phyloP scores from a whole-genome alignment of 2,888 invertebrate genomes.

The Netelia inedita region DNA sequence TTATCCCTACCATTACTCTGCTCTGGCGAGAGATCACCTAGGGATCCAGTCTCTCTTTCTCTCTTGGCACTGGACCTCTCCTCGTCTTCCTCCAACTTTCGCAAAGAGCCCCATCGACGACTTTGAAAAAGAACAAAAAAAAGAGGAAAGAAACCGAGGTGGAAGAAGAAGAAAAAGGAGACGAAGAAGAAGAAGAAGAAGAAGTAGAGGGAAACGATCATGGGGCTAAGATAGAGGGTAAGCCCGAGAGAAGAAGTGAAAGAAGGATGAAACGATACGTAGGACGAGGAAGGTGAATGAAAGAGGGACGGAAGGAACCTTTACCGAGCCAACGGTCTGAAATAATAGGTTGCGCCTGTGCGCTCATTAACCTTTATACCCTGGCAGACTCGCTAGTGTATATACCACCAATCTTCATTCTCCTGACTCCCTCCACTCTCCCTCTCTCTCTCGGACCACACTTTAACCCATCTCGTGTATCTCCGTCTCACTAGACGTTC shows the following conservation, averaged over 20 bases:
- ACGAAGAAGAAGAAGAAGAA: conserved; percentile 61
- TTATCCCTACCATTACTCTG: conserved; percentile 59
- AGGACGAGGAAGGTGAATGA: conserved; percentile 45
- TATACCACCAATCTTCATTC: conserved; percentile 82
- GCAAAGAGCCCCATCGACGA: neutral
- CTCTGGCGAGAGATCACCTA: conserved; percentile 17
- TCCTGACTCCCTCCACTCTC: conserved; percentile 73
- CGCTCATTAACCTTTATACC: conserved; percentile 85
- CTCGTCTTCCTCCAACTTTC: conserved; percentile 40
- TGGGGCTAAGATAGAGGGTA: conserved; percentile 66
- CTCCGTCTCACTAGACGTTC: conserved; percentile 15
- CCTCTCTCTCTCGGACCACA: conserved; percentile 14
- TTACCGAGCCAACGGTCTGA: conserved; percentile 78
- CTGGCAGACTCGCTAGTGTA: conserved; percentile 80
- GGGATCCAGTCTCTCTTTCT: conserved; percentile 42
- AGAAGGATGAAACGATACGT: conserved; percentile 44
- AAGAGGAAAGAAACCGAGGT: conserved; percentile 15
- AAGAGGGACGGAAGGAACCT: conserved; percentile 61
- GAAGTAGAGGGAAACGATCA: conserved; percentile 69
- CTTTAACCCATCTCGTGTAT: neutral
- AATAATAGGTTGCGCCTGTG: conserved; percentile 85
- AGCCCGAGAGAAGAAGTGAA: conserved; percentile 48
- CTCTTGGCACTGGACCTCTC: neutral
- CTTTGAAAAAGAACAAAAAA: conserved; percentile 47
- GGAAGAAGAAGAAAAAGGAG: conserved; percentile 58